Conservation (phyloP, 1,140 invertebrate genomes). For the Drosophila ogumai region DNA sequence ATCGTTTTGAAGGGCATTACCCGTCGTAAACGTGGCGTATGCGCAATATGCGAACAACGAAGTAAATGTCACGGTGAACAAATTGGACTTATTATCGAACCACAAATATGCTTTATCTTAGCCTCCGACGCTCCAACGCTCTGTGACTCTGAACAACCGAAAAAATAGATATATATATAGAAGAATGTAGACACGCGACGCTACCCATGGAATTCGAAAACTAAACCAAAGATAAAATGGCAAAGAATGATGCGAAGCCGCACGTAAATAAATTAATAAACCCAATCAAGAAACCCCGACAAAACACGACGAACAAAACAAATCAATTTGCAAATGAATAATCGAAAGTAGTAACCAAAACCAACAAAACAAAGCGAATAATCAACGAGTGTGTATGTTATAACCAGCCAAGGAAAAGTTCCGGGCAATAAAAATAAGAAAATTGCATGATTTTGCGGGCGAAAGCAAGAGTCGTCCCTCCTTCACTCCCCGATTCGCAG, state of each 20-base stretch:
- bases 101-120: conserved; percentile 31
- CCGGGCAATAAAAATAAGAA: conserved; percentile 13
- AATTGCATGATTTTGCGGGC: conserved; percentile 62
- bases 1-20: conserved; percentile 64
- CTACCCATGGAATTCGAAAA: conserved; percentile 52
- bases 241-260: conserved; percentile 67
- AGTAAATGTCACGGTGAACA: conserved; percentile 28
- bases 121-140: conserved; percentile 13
- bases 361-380: conserved; percentile 40
- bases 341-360: conserved; percentile 57
- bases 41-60: conserved; percentile 54
- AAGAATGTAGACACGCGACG: conserved; percentile 55
- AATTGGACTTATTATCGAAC: conserved; percentile 39
- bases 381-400: conserved; percentile 6
- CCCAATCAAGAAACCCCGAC: conserved; percentile 37
- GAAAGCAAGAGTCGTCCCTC: conserved; percentile 46
- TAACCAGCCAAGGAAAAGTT: conserved; percentile 37
- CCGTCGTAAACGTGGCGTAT: conserved; percentile 37
- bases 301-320: conserved; percentile 39
- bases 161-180: conserved; percentile 1
- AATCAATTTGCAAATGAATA: conserved; percentile 77
- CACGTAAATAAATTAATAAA: conserved; percentile 61
- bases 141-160: conserved; percentile 18
- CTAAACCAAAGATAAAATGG: conserved; percentile 81
- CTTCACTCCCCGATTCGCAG: conserved; percentile 25